These are phyloP conservation scores for Distichodus sexfasciatus DNA, from an alignment of 2,797 vertebrate species.

Conservation along the genomic window DNA sequence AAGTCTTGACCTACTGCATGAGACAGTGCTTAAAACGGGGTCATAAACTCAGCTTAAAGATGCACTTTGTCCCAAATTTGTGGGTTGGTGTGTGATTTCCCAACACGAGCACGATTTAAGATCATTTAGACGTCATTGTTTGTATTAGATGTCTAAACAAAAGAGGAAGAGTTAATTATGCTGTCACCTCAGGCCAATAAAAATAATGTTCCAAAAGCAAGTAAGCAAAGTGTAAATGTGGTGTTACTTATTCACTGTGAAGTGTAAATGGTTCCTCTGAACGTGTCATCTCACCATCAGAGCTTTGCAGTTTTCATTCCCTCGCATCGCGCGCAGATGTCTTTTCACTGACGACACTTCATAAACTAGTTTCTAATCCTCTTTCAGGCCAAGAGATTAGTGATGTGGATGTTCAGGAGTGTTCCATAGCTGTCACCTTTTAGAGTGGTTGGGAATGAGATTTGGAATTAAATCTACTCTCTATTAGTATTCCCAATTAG, in stretches of 20 bases:
- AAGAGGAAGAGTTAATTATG: too few species aligned
- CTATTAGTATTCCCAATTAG: too few species aligned
- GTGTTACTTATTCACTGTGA: not conserved
- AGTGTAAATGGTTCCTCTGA: not conserved
- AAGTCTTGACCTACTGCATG: too few species aligned
- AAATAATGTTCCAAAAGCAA: too few species aligned
- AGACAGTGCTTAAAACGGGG: too few species aligned
- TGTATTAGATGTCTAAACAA: too few species aligned
- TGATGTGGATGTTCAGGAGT: not conserved
- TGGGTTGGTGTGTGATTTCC: too few species aligned
- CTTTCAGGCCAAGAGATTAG: slow-evolving; percentile 3
- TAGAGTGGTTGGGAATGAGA: not conserved
- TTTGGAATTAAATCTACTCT: not conserved
- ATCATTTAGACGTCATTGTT: too few species aligned
- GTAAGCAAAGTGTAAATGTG: not conserved
- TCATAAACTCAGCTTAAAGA: too few species aligned
- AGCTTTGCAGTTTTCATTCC: not conserved
- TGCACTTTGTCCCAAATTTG: too few species aligned
- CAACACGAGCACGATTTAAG: too few species aligned
- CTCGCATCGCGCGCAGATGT: not conserved
- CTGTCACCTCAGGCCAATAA: too few species aligned
- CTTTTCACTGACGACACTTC: not conserved
- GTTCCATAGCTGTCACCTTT: not conserved
- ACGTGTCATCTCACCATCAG: not conserved
- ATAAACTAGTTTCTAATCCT: slow-evolving; percentile 11